Evolutionary conservation across 2,113 vertebrate genomes (phyloP).

Genomic region (Tringa solitaria): DNA sequence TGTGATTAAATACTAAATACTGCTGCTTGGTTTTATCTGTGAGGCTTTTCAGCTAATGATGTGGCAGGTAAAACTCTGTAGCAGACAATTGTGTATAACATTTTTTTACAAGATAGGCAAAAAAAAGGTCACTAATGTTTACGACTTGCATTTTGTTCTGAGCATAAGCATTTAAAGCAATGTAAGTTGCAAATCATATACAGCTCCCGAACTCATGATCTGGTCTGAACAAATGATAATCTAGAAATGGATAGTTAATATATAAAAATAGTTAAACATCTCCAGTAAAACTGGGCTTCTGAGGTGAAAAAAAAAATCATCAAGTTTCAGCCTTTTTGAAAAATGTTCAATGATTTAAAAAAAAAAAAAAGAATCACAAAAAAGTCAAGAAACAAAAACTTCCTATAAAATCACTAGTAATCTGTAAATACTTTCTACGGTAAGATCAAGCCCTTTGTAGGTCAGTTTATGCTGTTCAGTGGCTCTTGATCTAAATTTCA

Average conservation of each 20-base stretch:
- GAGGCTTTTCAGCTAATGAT: background rate
- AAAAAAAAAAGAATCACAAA: background rate
- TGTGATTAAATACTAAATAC: background rate
- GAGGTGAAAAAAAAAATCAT: background rate
- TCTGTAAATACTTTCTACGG: background rate
- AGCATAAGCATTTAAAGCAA: background rate
- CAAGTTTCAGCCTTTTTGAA: background rate
- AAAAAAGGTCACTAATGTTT: background rate
- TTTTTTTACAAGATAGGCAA: background rate
- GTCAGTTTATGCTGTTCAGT: background rate
- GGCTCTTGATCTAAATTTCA: background rate
- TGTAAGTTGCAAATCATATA: background rate
- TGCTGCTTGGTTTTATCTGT: background rate
- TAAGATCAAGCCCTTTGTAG: background rate
- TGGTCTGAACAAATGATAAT: background rate
- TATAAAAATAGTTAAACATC: background rate
- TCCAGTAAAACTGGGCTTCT: background rate
- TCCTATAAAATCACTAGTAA: background rate
- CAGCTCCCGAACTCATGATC: background rate
- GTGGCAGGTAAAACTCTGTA: background rate
- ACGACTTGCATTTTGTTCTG: background rate
- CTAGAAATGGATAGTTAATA: background rate
- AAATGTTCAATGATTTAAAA: background rate
- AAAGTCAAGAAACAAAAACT: background rate
- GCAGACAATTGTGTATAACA: background rate